Evolutionary conservation across 2,113 vertebrate species (phyloP), one percentile per base, ranked within the genome.

Genomic region (Stigmatopora nigra): DNA sequence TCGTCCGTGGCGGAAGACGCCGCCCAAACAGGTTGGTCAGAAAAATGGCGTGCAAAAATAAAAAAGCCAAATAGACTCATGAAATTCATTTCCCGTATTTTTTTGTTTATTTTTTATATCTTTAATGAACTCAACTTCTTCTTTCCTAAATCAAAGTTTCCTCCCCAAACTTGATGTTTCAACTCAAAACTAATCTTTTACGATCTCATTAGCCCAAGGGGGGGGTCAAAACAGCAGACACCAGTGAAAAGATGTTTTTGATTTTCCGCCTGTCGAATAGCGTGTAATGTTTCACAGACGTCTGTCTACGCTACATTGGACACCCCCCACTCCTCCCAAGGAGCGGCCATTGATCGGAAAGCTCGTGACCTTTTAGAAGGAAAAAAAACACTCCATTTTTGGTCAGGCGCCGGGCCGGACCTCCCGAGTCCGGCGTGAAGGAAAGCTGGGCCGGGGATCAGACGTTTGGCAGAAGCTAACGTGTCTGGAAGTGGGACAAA

Each of bases 1-100:
- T 25, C 80, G 15, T 65, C 86, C 4, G 89, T 90, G 38, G 71
- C 64, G 9, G 85, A 82, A 69, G 82, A 88, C 63, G 8, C 82
- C 57, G 89, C 88, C 49, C 69, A 86, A 8, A 91, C 86, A 91
- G 89, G 90, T 91, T 77, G 66, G 61, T 1, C 11, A 9, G 6
- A 41, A 7, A 7, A 41, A 31, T 3, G 25, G 25, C 8, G 31
- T 36, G 35, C 57, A 14, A 15, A n/a, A 0, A n/a, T n/a, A n/a
- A n/a, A n/a, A n/a, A n/a, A n/a, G n/a, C n/a, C n/a, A n/a, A n/a
- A n/a, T n/a, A 31, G 25, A 31, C 25, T 31, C 25, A 31, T 31
- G 25, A 31, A 31, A 31, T 31, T 31, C 25, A 31, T 31, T 31
- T 31, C 25, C 3, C 25, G 2, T 31, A 31, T 31, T 31, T 31